Conservation (phyloP, 2,888 invertebrate genomes). For the Thymelicus lineola region DNA sequence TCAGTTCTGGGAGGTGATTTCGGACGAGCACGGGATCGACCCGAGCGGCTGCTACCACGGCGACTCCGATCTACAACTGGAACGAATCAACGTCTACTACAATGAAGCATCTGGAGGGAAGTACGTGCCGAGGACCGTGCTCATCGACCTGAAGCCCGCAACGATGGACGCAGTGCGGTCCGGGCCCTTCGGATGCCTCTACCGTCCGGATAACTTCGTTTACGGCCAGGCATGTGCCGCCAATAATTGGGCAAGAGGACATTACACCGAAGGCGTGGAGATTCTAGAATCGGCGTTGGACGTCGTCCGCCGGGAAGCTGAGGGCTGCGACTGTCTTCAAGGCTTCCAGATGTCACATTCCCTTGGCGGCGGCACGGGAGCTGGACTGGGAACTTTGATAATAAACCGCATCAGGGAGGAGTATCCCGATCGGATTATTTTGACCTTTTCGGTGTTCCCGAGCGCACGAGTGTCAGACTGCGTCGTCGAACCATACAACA, state of each 20-base stretch:
- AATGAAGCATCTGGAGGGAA: slow-evolving; percentile 87
- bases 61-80: slow-evolving; percentile 89
- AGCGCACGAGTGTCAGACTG: slow-evolving; percentile 91
- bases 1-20: slow-evolving; percentile 91
- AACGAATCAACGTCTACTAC: slow-evolving; percentile 91
- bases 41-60: slow-evolving; percentile 88
- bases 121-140: slow-evolving; percentile 75
- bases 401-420: slow-evolving; percentile 95
- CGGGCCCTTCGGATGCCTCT: slow-evolving; percentile 93
- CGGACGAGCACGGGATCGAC: slow-evolving; percentile 91
- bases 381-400: slow-evolving; percentile 86
- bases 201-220: slow-evolving; percentile 95
- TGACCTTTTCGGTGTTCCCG: slow-evolving; percentile 92
- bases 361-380: slow-evolving; percentile 80
- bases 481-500: slow-evolving; percentile 90
- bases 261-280: slow-evolving; percentile 97
- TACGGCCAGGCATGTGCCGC: slow-evolving; percentile 86
- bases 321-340: slow-evolving; percentile 96
- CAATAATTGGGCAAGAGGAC: slow-evolving; percentile 87
- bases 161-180: slow-evolving; percentile 95
- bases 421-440: slow-evolving; percentile 94
- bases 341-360: slow-evolving; percentile 95
- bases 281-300: slow-evolving; percentile 92
- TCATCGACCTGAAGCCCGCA: slow-evolving; percentile 73
- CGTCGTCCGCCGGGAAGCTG: slow-evolving; percentile 92